Evolutionary conservation across 2,888 invertebrate genomes (phyloP).

Genomic region (Diogma glabrata): DNA sequence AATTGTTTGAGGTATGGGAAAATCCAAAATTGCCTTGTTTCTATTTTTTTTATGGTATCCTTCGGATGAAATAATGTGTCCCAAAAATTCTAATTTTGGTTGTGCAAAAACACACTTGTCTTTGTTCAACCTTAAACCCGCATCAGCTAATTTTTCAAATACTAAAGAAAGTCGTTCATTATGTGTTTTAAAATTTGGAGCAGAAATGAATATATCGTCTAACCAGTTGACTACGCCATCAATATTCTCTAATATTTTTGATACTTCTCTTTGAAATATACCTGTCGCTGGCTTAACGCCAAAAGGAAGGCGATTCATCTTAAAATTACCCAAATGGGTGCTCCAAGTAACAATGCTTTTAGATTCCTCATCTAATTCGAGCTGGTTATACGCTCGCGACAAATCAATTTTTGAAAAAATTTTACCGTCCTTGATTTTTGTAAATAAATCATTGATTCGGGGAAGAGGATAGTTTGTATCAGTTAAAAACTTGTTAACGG

Average conservation of each 20-base stretch:
- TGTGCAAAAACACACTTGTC: not conserved
- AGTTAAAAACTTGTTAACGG: slow-evolving; percentile 21
- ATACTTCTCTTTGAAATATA: slow-evolving; percentile 27
- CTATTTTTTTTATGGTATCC: not conserved
- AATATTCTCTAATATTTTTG: slow-evolving; percentile 23
- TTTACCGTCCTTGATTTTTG: slow-evolving; percentile 18
- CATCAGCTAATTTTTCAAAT: too few species aligned
- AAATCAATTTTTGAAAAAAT: slow-evolving; percentile 24
- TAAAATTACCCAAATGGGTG: slow-evolving; percentile 21
- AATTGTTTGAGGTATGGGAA: not conserved
- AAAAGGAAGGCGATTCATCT: too few species aligned
- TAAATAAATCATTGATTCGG: slow-evolving; percentile 24
- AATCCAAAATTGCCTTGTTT: not conserved
- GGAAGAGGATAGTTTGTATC: slow-evolving; percentile 24
- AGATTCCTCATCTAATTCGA: slow-evolving; percentile 24
- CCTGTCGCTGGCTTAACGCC: slow-evolving; percentile 30
- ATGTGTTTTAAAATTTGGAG: too few species aligned
- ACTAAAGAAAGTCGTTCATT: too few species aligned
- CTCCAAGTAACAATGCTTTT: slow-evolving; percentile 23
- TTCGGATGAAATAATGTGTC: not conserved
- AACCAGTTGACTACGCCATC: slow-evolving; percentile 14
- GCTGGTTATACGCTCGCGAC: slow-evolving; percentile 27
- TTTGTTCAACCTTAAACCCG: not conserved
- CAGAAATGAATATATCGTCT: too few species aligned
- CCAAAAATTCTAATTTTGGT: not conserved